Evolutionary conservation across 2,797 vertebrate species (phyloP).

Genomic region (Eleutherodactylus coqui): DNA sequence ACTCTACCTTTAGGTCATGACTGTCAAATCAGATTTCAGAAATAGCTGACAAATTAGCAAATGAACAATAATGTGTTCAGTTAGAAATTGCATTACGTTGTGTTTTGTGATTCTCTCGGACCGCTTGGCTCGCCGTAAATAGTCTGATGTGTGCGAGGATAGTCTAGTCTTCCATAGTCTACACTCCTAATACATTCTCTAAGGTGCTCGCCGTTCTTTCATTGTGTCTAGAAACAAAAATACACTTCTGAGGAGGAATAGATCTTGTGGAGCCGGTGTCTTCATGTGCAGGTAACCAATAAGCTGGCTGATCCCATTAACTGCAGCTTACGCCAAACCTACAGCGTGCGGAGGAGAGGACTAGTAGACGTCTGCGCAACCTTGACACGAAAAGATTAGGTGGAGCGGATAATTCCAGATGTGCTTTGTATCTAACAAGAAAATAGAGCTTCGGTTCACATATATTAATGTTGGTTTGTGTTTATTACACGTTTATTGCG

Average conservation of each 20-base stretch:
- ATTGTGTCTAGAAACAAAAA: neutral
- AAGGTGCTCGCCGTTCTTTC: neutral
- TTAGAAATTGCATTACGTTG: slow-evolving; percentile 9
- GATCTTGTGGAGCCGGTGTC: slow-evolving; percentile 17
- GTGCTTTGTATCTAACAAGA: slow-evolving; percentile 11
- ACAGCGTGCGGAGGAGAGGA: slow-evolving; percentile 15
- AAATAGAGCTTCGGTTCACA: neutral
- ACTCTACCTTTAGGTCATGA: slow-evolving; percentile 29
- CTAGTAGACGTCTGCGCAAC: slow-evolving; percentile 8
- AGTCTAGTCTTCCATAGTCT: neutral
- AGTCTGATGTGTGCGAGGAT: neutral
- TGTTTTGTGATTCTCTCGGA: neutral
- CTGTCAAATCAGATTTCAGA: slow-evolving; percentile 32
- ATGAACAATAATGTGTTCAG: slow-evolving; percentile 26
- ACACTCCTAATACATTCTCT: neutral
- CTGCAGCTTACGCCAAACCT: slow-evolving; percentile 36
- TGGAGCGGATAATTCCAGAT: slow-evolving; percentile 32
- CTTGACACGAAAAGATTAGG: slow-evolving; percentile 34
- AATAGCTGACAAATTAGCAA: slow-evolving; percentile 29
- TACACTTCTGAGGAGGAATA: neutral
- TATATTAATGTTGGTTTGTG: neutral
- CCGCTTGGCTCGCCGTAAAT: neutral
- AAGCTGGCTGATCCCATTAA: slow-evolving; percentile 50
- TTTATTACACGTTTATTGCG: neutral
- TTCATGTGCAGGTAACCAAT: slow-evolving; percentile 4